Evolutionary conservation across 2,888 invertebrate species (phyloP).

Genomic region (Pyrochroa serraticornis): DNA sequence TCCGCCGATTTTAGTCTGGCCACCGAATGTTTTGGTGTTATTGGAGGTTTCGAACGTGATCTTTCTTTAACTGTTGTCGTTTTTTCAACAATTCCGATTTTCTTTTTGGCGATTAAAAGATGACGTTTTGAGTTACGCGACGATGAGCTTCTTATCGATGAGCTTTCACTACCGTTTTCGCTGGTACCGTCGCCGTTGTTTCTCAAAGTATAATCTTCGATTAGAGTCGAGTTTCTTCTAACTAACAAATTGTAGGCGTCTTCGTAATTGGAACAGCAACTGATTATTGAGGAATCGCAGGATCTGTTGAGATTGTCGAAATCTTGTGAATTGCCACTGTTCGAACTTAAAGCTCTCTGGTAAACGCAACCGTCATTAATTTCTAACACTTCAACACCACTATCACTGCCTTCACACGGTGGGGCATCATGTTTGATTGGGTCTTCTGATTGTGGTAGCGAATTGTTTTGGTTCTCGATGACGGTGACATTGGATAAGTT

Average conservation of each 20-base stretch:
- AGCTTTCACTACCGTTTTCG: constrained; percentile 80
- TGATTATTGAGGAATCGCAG: constrained; percentile 79
- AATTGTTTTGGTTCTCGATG: constrained; percentile 40
- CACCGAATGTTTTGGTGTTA: constrained; percentile 34
- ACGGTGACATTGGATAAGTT: constrained; percentile 46
- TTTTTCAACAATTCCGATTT: constrained; percentile 57
- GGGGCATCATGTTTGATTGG: constrained; percentile 1
- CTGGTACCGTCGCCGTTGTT: constrained; percentile 64
- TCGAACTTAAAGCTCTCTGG: constrained; percentile 63
- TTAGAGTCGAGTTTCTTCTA: constrained; percentile 53
- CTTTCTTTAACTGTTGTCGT: constrained; percentile 7
- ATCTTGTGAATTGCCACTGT: constrained; percentile 69
- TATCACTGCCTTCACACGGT: constrained; percentile 75
- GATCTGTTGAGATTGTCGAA: constrained; percentile 66
- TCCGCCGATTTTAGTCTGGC: constrained; percentile 60
- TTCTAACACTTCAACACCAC: constrained; percentile 75
- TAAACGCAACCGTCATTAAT: constrained; percentile 56
- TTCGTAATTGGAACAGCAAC: constrained; percentile 77
- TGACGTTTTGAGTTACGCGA: constrained; percentile 58
- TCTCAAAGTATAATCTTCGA: constrained; percentile 53
- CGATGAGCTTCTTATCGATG: constrained; percentile 64
- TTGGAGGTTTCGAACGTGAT: constrained; percentile 33
- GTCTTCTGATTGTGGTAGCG: constrained; percentile 4
- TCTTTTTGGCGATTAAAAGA: constrained; percentile 60
- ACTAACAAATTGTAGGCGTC: constrained; percentile 62